Percentiles rank a stretch among this genome's conserved stretches.
These are phyloP conservation scores for Ictalurus furcatus DNA, from an alignment of 2,113 vertebrate species.

Conservation along the genomic window DNA sequence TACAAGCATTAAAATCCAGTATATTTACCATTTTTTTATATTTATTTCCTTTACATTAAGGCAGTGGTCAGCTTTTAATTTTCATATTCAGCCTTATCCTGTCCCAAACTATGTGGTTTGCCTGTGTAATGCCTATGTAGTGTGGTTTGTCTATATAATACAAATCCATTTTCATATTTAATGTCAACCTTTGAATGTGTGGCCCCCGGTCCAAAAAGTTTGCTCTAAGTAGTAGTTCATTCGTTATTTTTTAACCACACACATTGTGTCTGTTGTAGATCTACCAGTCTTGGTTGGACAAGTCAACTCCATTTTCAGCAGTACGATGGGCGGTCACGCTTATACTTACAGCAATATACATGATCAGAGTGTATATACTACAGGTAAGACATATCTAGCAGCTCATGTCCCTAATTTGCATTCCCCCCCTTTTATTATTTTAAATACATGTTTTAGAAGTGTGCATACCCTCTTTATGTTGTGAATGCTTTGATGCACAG, in stretches of 20 bases:
- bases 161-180: neutral
- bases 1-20: neutral
- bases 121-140: no score
- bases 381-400: conserved; percentile 75
- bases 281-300: conserved; percentile 98
- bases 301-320: conserved; percentile 90
- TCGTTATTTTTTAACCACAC: neutral
- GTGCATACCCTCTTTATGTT: neutral
- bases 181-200: neutral
- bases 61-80: neutral
- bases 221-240: neutral
- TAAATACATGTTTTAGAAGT: neutral
- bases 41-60: neutral
- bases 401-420: neutral
- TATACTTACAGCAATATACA: conserved; percentile 89
- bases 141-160: neutral
- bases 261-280: conserved; percentile 70
- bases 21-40: neutral
- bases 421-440: no score
- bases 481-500: neutral
- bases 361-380: conserved; percentile 98
- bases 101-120: neutral
- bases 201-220: neutral
- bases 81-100: neutral
- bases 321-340: conserved; percentile 89